Evolutionary conservation across 2,113 vertebrate genomes (phyloP).

Genomic region (Ciconia boyciana): DNA sequence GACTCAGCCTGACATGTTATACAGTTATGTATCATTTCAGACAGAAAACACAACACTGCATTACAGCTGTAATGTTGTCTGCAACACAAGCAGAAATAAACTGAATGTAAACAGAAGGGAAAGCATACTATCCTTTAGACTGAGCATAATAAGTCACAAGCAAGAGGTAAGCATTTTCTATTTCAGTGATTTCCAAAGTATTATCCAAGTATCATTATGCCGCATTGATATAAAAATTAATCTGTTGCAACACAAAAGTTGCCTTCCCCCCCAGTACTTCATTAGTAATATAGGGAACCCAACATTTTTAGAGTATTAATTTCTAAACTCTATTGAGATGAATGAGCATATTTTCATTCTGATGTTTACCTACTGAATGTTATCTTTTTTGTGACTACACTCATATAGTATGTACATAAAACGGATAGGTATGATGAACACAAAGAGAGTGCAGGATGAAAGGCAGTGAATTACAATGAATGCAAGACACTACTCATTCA

Average conservation of each 20-base stretch:
- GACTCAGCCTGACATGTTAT: neutral
- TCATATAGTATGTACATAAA: rapidly evolving
- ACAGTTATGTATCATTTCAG: neutral
- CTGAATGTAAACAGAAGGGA: neutral
- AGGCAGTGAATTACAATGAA: neutral
- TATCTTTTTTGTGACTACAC: neutral
- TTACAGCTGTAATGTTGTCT: neutral
- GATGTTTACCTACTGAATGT: neutral
- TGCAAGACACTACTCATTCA: neutral
- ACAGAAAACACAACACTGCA: neutral
- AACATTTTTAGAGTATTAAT: neutral
- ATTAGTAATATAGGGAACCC: neutral
- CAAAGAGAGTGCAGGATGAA: neutral
- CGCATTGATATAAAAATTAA: neutral
- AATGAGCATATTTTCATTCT: neutral
- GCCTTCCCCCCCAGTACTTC: rapidly evolving
- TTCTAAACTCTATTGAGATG: neutral
- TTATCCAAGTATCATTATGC: neutral
- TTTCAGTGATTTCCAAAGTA: neutral
- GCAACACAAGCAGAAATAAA: neutral
- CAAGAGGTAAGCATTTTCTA: neutral
- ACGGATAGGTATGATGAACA: neutral
- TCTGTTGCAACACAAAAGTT: neutral
- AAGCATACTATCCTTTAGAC: neutral
- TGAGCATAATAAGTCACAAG: neutral